phyloP scores from a whole-genome alignment of 2,113 vertebrate species.

The human region DNA sequence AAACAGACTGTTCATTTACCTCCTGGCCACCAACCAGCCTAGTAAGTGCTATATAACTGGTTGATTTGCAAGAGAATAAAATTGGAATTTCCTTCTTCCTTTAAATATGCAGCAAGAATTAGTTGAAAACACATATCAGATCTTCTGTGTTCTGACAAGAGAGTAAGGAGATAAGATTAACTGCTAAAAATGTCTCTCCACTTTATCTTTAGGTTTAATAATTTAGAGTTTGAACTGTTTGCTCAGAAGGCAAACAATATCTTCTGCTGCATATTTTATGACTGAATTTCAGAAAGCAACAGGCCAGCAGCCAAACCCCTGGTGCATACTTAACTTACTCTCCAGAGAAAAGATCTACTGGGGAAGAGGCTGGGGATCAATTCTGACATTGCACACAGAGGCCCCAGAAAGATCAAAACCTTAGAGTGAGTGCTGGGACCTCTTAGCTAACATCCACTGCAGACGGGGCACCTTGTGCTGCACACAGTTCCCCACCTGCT shows the following conservation, averaged over 20 bases:
- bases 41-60: neutral
- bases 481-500: fast-evolving
- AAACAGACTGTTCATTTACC: neutral
- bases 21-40: neutral
- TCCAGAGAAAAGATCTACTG: constrained; percentile 28
- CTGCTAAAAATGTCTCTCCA: neutral
- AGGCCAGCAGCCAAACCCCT: neutral
- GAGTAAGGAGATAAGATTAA: constrained; percentile 9
- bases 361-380: neutral
- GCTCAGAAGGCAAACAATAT: constrained; percentile 63
- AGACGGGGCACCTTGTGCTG: fast-evolving
- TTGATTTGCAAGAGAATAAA: neutral
- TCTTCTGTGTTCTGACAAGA: neutral
- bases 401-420: neutral
- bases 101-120: constrained; percentile 25
- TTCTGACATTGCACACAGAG: neutral
- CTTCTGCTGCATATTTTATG: constrained; percentile 56
- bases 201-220: constrained; percentile 62
- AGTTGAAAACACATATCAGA: constrained; percentile 8
- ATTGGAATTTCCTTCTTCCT: neutral
- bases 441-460: neutral
- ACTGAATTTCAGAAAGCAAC: constrained; percentile 51
- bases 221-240: constrained; percentile 66
- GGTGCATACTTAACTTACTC: neutral
- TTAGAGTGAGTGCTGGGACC: neutral